Evolutionary conservation across 2,888 invertebrate species (phyloP), one percentile per base, ranked within the genome.

Genomic region (Electrophaes corylata): DNA sequence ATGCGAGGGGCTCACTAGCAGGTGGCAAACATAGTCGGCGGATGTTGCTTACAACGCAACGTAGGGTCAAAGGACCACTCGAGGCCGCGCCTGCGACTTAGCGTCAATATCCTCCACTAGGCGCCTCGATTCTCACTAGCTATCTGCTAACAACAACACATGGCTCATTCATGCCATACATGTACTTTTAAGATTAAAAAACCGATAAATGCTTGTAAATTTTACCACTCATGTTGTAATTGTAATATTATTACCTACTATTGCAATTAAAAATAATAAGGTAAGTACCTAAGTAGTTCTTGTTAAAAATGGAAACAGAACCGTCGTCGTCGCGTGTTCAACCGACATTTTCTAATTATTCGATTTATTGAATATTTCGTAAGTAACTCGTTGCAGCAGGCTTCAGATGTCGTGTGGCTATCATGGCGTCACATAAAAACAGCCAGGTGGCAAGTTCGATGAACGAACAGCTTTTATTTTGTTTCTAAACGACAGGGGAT

Each of bases 361-460:
- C n/a, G n/a, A n/a, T n/a, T n/a, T n/a, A n/a, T n/a, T n/a, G n/a
- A n/a, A n/a, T n/a, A n/a, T n/a, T n/a, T n/a, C n/a, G n/a, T n/a
- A n/a, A n/a, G n/a, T n/a, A n/a, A n/a, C n/a, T n/a, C n/a, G n/a
- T n/a, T 18, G 31, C 29, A n/a, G 10, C 26, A 10, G 8, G 10
- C 26, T 10, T 5, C 26, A 39, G 14, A 39, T 41, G 45, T 46
- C 19, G 56, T 54, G 49, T 20, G 41, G 44, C 26, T 45, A 29
- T 33, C 35, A 43, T 54, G 29, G 70, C 73, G 73, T 76, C 65
- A 70, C 57, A 79, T 6, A 78, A 80, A 79, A 78, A 79, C 75
- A 75, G 81, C 90, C 90, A 89, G 89, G 87, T 89, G 89, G 75
- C 51, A 72, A 69, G 88, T 88, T 90, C 88, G 88, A 79, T 78